Base-by-base conservation (phyloP, 2,888 invertebrate species). In the Cremastinae sp. region DNA sequence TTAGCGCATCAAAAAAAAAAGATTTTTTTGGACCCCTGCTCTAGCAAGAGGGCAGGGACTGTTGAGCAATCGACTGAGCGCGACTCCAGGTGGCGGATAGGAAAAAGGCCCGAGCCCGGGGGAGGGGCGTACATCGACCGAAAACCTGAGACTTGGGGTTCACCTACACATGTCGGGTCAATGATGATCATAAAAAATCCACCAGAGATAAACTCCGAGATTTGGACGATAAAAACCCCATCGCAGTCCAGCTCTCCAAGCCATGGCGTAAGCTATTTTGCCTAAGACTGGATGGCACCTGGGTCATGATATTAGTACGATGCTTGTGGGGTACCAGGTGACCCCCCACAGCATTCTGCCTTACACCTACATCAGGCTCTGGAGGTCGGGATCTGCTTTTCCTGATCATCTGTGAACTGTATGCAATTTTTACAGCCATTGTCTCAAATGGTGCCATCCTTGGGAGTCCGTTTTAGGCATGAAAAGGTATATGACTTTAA, bases 241-340 rank as follows among this genome's bases (percentile, higher is more conserved):
- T 36, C 76, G 73, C 38, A 47, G 69, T 69, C 62, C 64, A 68
- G 10, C 74, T 66, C 68, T 58, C 73, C 73, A 65, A 79, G 66
- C 66, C 36, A 78, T 69, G 70, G 73, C 74, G 76, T 9, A 41
- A 58, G 71, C 70, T 12, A 65, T 72, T 77, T 71, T 79, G 72
- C 69, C 61, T 18, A 79, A 0, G 58, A 69, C 64, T 79, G 72
- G 8, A 77, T 74, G 74, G 61, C 69, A 75, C 69, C 36, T 10
- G 66, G 73, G 73, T 5, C 2, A 49, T 14, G 14, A 72, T 69
- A 69, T 45, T 74, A 7, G 0, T 53, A 73, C 61, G 73, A 73
- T 78, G 73, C 73, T 43, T 54, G 45, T 72, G 58, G 69, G 73
- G 68, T 9, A 75, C 61, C 73, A 38, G 75, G 66, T 61, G 45